Evolutionary conservation across 1,140 invertebrate genomes (phyloP).

Genomic region (Battus philenor): DNA sequence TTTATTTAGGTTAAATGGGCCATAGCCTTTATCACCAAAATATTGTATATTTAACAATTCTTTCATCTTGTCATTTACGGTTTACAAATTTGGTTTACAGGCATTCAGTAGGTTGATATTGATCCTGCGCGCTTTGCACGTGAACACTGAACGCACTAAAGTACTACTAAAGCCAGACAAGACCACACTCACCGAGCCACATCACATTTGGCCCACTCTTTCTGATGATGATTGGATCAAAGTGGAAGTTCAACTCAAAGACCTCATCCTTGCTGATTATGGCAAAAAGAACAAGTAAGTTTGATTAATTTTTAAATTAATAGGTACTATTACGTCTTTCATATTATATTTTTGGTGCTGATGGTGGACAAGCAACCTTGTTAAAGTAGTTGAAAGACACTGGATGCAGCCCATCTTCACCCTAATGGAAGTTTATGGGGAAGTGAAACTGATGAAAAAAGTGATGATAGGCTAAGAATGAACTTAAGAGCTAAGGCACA

Average conservation of each 20-base stretch:
- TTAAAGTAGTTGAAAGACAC: too few species aligned
- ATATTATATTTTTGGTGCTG: too few species aligned
- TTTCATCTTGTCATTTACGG: not conserved
- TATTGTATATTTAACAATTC: not conserved
- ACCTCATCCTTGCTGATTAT: conserved; percentile 98
- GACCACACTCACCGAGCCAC: conserved; percentile 98
- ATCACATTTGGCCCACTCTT: conserved; percentile 99
- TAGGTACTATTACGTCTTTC: too few species aligned
- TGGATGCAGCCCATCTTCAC: too few species aligned
- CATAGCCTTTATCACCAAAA: too few species aligned
- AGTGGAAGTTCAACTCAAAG: conserved; percentile 98
- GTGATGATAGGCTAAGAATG: too few species aligned
- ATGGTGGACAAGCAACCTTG: too few species aligned
- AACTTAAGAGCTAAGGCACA: too few species aligned
- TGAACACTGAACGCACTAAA: conserved; percentile 99
- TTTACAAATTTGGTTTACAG: conserved; percentile 34
- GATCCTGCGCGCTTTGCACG: conserved; percentile 97
- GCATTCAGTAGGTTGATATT: conserved; percentile 98
- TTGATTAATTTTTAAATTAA: too few species aligned
- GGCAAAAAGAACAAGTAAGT: conserved; percentile 98
- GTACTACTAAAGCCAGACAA: conserved; percentile 99
- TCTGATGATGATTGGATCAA: conserved; percentile 99
- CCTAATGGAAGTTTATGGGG: too few species aligned
- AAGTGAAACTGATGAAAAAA: too few species aligned
- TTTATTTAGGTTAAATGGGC: too few species aligned